A percentile compares a stretch with the other conserved stretches of the same genome.
phyloP scores from a whole-genome alignment of 2,113 vertebrate genomes.

The Pardalotus punctatus region DNA sequence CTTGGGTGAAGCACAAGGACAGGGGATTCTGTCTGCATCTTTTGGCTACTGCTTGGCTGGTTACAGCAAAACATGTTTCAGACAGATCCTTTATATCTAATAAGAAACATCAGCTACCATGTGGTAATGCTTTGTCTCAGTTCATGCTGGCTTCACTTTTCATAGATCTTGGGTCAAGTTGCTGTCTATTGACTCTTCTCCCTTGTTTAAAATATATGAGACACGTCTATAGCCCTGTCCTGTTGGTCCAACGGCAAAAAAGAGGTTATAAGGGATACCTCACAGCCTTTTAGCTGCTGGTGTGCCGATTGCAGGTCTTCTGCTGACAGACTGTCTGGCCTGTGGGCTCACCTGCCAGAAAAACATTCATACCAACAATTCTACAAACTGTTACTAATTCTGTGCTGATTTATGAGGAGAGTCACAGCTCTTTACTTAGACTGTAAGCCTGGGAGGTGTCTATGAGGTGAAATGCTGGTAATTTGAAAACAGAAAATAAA shows the following conservation, averaged over 20 bases:
- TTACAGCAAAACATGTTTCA: not conserved
- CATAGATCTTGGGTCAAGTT: not conserved
- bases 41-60: not conserved
- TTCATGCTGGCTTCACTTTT: not conserved
- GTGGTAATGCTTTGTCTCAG: not conserved
- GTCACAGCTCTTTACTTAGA: not conserved
- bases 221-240: not conserved
- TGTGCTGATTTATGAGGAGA: not conserved
- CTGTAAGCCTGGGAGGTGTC: not conserved
- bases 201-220: not conserved
- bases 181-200: not conserved
- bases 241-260: not conserved
- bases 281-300: not conserved
- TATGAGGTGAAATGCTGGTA: not conserved
- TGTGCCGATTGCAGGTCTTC: not conserved
- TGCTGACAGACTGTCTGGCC: not conserved
- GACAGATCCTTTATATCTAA: not conserved
- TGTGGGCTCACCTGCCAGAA: not conserved
- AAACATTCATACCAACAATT: not conserved
- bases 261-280: not conserved
- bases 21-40: not conserved
- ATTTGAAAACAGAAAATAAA: not conserved
- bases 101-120: not conserved
- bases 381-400: not conserved
- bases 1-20: not conserved